phyloP scores from a whole-genome alignment of 2,888 invertebrate genomes.

The Antheraea assamensis region DNA sequence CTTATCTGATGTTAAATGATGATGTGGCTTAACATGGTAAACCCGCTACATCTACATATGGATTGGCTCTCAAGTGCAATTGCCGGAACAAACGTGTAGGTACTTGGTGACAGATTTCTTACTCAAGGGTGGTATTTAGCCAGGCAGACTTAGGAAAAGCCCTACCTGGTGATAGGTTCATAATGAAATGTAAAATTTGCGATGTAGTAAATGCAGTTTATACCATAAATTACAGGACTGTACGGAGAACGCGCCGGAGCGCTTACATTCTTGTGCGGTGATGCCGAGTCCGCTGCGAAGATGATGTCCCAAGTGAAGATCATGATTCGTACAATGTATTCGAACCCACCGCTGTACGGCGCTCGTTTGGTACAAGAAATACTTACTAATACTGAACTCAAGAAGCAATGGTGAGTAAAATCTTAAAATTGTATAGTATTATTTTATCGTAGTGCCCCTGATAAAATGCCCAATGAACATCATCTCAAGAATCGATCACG shows the following conservation, averaged over 20 bases:
- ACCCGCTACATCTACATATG: too few relatives aligned
- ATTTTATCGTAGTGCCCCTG: too few relatives aligned
- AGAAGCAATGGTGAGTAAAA: conserved; percentile 85
- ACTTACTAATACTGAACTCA: conserved; percentile 86
- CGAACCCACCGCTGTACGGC: conserved; percentile 98
- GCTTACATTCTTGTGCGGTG: conserved; percentile 88
- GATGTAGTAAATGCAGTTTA: neutral
- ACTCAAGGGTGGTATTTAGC: neutral
- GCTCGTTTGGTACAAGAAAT: conserved; percentile 94
- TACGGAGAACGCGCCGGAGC: conserved; percentile 98
- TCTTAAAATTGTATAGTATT: neutral
- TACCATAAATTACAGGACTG: conserved; percentile 64
- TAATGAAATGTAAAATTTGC: too few relatives aligned
- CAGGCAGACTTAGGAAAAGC: neutral
- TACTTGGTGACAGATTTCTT: too few relatives aligned
- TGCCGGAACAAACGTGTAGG: too few relatives aligned
- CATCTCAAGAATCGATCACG: too few relatives aligned
- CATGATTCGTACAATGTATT: conserved; percentile 96
- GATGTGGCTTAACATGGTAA: too few relatives aligned
- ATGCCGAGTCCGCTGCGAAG: conserved; percentile 90
- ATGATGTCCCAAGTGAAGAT: conserved; percentile 98
- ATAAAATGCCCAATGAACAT: too few relatives aligned
- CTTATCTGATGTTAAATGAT: too few relatives aligned
- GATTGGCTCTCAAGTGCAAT: too few relatives aligned
- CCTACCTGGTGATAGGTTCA: too few relatives aligned